These are phyloP conservation scores for Aphelocoma californica DNA, from an alignment of 2,797 vertebrate genomes.

Conservation along the genomic window DNA sequence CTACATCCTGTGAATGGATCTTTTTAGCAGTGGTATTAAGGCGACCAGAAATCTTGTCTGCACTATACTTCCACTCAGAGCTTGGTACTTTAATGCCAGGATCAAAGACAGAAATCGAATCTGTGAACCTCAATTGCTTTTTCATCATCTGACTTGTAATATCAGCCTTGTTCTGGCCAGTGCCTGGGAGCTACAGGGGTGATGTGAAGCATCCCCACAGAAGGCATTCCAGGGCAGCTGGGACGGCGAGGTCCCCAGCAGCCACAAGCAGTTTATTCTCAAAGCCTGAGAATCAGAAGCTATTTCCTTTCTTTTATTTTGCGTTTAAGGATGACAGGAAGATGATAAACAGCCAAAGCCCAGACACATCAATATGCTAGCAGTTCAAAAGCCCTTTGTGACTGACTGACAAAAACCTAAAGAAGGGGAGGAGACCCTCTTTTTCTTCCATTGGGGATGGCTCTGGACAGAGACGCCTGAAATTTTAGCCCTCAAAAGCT, in stretches of 20 bases:
- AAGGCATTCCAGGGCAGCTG: slow-evolving; percentile 53
- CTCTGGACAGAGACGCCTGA: slow-evolving; percentile 60
- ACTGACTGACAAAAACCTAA: slow-evolving; percentile 67
- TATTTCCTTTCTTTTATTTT: slow-evolving; percentile 57
- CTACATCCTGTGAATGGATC: background rate
- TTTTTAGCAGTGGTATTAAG: slow-evolving; percentile 34
- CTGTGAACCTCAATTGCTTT: slow-evolving; percentile 61
- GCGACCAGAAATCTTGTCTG: background rate
- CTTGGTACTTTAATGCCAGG: slow-evolving; percentile 20
- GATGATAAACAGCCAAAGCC: slow-evolving; percentile 69
- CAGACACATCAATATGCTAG: slow-evolving; percentile 49
- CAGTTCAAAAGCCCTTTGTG: slow-evolving; percentile 73
- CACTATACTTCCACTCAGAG: slow-evolving; percentile 8
- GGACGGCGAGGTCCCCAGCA: background rate
- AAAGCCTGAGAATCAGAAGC: slow-evolving; percentile 56
- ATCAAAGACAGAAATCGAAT: slow-evolving; percentile 65
- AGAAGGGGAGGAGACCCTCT: slow-evolving; percentile 55
- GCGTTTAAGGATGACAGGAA: slow-evolving; percentile 72
- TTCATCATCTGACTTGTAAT: slow-evolving; percentile 68
- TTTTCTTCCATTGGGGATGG: slow-evolving; percentile 65
- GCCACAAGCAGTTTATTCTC: slow-evolving; percentile 58
- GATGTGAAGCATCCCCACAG: slow-evolving; percentile 30
- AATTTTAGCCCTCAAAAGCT: slow-evolving; percentile 77
- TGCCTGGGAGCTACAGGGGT: slow-evolving; percentile 16
- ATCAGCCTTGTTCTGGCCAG: slow-evolving; percentile 42